These are phyloP conservation scores for Mythimna pallens DNA, from an alignment of 2,888 invertebrate species.

Conservation along the genomic window DNA sequence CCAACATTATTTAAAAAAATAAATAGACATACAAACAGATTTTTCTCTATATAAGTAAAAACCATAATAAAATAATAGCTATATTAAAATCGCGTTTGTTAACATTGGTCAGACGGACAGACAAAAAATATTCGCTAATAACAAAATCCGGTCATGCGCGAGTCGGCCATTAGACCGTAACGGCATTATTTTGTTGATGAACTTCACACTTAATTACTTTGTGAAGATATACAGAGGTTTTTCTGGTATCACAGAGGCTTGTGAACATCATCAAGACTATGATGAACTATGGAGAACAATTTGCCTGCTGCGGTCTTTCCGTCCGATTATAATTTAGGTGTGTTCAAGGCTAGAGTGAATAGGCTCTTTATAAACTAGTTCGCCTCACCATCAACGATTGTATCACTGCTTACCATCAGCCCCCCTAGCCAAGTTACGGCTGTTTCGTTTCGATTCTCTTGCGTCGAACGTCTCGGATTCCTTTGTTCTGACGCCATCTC, in stretches of 20 bases:
- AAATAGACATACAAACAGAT: neutral
- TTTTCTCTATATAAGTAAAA: neutral
- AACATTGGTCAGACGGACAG: conserved; percentile 36
- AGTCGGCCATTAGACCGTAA: conserved; percentile 40
- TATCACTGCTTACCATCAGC: no score
- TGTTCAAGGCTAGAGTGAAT: no score
- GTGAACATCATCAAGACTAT: neutral
- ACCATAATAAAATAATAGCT: conserved; percentile 46
- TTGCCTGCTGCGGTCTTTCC: no score
- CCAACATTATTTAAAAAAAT: neutral
- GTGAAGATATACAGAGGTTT: neutral
- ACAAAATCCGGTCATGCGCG: conserved; percentile 53
- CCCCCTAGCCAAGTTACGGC: no score
- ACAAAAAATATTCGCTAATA: conserved; percentile 55
- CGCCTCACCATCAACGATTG: no score
- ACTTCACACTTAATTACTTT: conserved; percentile 41
- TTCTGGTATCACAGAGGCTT: neutral
- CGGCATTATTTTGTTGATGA: conserved; percentile 36
- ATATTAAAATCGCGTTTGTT: conserved; percentile 55
- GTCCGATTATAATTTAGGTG: no score
- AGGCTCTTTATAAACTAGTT: no score
- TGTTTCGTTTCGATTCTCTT: no score
- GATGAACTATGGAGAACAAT: no score
- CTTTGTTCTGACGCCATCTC: no score
- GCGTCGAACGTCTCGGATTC: no score